Base-by-base conservation (phyloP, 2,113 vertebrate species). In the Electrona antarctica region DNA sequence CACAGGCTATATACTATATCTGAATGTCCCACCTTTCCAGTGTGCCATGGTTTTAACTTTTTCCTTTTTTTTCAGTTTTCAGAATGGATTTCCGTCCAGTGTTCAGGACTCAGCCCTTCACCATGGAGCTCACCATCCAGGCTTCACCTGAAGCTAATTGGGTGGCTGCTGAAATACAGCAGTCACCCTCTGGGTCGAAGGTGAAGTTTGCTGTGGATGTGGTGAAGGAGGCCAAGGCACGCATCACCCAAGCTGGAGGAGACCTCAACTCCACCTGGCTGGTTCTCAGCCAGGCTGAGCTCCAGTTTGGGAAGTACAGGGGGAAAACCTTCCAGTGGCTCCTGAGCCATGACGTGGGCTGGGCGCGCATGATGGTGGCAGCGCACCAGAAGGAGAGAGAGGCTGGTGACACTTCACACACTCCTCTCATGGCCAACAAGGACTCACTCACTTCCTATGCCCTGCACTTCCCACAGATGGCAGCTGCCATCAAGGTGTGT, bases 301-400 rank as follows among this genome's bases (percentile, higher is more conserved):
- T 62, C 14, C 60, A 62, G 60, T 45, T 62, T 9, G 60, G 28
- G 7, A 7, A 62, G 28, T 62, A 62, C 60, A 10, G 60, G 33
- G 60, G 60, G 7, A 7, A 46, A 11, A 62, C 28, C 60, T 62
- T 62, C 29, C 7, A 6, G 7, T 62, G 60, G 60, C 28, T 62
- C 7, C 28, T 62, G 21, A 41, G 8, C 7, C 7, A 62, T 2
- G 60, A 62, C 5, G 28, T 46, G 6, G 60, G 28, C 6, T 62
- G 33, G 9, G 60, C 10, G 9, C 2, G 7, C 2, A 3, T 0
- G 9, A 3, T 61, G 3, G 10, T 61, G 8, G 41, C 60, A 3
- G 3, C 41, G 1, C 60, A 29, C 60, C 15, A 2, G 60, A 11
- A 2, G 33, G 60, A 62, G 60, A 33, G 60, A n/a, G 60, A 62